A percentile compares a stretch with the other conserved stretches of the same genome.
phyloP scores from a whole-genome alignment of 2,888 invertebrate genomes.

The Penaeus monodon region DNA sequence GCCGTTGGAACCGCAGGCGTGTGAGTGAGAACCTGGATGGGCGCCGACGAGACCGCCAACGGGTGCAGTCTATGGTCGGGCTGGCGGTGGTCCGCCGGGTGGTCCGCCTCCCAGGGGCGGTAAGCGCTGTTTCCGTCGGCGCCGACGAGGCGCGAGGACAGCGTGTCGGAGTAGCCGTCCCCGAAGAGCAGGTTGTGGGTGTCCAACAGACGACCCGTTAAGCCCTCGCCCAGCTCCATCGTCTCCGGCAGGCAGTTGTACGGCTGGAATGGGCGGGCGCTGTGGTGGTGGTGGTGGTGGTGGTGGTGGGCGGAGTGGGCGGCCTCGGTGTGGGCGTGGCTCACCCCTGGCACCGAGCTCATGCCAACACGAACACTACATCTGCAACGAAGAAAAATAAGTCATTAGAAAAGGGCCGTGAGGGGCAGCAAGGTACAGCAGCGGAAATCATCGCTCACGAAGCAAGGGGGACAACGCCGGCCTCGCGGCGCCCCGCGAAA shows the following conservation, averaged over 20 bases:
- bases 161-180: constrained; percentile 47
- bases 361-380: constrained; percentile 56
- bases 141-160: constrained; percentile 46
- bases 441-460: not conserved
- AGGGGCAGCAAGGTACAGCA: not conserved
- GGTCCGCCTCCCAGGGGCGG: constrained; percentile 64
- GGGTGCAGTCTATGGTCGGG: constrained; percentile 33
- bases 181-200: constrained; percentile 62
- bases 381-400: constrained; percentile 33
- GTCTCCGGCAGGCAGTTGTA: constrained; percentile 55
- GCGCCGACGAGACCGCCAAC: constrained; percentile 46
- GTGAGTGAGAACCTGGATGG: constrained; percentile 52
- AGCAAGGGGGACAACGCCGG: not conserved
- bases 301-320: constrained; percentile 55
- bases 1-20: constrained; percentile 43
- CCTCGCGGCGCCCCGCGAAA: too few species aligned
- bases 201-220: constrained; percentile 60
- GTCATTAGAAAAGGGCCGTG: constrained; percentile 6
- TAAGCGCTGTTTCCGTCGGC: constrained; percentile 62
- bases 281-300: constrained; percentile 48
- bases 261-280: constrained; percentile 45
- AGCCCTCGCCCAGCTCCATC: constrained; percentile 64
- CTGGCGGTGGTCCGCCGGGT: constrained; percentile 45
- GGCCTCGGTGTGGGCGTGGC: constrained; percentile 59
- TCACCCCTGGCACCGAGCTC: constrained; percentile 59